These are phyloP conservation scores for Erithacus rubecula DNA, from an alignment of 2,797 vertebrate species.

Conservation along the genomic window DNA sequence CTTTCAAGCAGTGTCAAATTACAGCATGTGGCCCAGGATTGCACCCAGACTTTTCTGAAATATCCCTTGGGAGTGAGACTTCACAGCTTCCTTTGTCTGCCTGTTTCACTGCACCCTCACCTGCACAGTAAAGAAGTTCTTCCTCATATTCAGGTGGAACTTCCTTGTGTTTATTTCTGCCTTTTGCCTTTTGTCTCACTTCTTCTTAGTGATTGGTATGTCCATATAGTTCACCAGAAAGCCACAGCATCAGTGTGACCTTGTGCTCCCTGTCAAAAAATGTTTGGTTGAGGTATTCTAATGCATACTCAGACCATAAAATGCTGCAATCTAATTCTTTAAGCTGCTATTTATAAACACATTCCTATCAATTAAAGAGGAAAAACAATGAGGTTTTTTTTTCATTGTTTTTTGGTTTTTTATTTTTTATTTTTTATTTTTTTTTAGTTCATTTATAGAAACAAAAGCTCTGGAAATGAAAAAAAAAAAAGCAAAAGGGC, in stretches of 20 bases:
- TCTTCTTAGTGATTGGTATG: background rate
- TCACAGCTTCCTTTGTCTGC: fast-evolving
- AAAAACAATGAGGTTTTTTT: background rate
- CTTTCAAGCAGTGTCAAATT: background rate
- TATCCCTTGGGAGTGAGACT: background rate
- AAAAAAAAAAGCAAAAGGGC: background rate
- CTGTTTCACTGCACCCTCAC: background rate
- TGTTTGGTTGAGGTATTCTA: background rate
- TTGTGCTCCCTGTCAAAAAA: background rate
- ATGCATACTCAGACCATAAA: background rate
- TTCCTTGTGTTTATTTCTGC: background rate
- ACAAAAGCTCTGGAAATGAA: background rate
- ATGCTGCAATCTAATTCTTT: background rate
- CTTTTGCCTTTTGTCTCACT: background rate
- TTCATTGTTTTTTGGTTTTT: too few species aligned
- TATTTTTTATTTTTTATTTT: background rate
- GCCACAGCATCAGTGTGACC: background rate
- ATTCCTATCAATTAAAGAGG: background rate
- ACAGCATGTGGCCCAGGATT: background rate
- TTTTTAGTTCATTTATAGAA: background rate
- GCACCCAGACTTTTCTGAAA: background rate
- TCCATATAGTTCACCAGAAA: background rate
- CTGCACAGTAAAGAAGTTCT: background rate
- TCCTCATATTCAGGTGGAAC: background rate
- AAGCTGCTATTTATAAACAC: background rate